Base-by-base conservation (phyloP, 2,113 vertebrate species). In the Pomatostomus ruficeps region DNA sequence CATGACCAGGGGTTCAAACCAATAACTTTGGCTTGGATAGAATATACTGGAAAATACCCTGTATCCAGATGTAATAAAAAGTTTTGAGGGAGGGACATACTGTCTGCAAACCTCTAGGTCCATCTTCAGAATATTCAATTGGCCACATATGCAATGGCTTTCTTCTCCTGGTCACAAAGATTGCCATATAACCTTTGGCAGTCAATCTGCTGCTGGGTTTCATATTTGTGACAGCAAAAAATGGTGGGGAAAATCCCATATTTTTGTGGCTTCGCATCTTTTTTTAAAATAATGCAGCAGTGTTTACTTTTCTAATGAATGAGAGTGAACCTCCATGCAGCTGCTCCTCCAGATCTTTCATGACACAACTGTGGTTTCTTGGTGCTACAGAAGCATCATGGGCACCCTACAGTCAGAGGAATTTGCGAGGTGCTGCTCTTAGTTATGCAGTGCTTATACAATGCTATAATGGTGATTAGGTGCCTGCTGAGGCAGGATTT, bases 311-410 rank as follows among this genome's bases (percentile, higher is more conserved):
- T 63, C 18, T 66, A 35, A 42, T 20, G 29, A 57, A n/a, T 45
- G 33, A 3, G 21, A 48, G 14, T 28, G 26, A 38, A 20, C 22
- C 7, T 51, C 43, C 1, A 1, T 13, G 40, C 8, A 14, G 35
- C 12, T 72, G 35, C 20, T 83, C 1, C 45, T 72, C 0, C 0
- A 18, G 36, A 28, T 63, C 26, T 63, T 79, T 35, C 36, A 19
- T 42, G 40, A 17, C 29, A 3, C 21, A 28, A 0, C 46, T 45
- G 45, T 35, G 38, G 11, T 80, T 91, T 61, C 65, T 40, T 11
- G 36, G 42, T 28, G 28, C 42, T 66, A 12, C 55, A 73, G 55
- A 70, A 52, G 11, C 33, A 29, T 17, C 10, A 2, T 9, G 22
- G 57, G 6, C 24, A 65, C 7, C 26, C 24, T 3, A 3, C 7